Evolutionary conservation across 2,888 invertebrate species (phyloP).

Genomic region (Leptura quadrifasciata): DNA sequence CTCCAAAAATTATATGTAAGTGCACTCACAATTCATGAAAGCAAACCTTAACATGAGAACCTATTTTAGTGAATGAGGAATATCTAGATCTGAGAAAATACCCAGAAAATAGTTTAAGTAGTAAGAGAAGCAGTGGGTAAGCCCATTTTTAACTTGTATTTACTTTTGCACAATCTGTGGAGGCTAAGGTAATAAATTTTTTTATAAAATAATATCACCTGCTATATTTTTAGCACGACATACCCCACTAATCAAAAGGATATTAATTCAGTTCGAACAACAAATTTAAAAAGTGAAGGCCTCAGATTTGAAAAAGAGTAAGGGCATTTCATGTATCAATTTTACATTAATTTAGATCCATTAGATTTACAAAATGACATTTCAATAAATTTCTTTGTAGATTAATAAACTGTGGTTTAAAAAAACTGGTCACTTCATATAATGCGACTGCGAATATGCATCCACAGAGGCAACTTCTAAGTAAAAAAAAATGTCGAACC

Average conservation of each 20-base stretch:
- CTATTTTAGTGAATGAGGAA: conserved; percentile 57
- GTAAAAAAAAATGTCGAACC: conserved; percentile 22
- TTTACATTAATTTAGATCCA: neutral
- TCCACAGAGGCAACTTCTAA: conserved; percentile 32
- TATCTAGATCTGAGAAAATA: conserved; percentile 54
- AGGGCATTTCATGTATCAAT: conserved; percentile 14
- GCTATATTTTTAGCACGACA: conserved; percentile 36
- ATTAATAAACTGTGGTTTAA: conserved; percentile 54
- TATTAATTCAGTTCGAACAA: conserved; percentile 26
- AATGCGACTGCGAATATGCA: conserved; percentile 43
- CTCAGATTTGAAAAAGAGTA: conserved; percentile 52
- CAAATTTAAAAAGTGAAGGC: conserved; percentile 42
- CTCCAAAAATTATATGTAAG: conserved; percentile 53
- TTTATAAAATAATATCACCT: neutral
- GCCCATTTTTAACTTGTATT: conserved; percentile 1
- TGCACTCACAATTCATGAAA: conserved; percentile 10
- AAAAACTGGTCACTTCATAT: conserved; percentile 51
- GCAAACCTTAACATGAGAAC: neutral
- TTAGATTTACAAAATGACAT: conserved; percentile 5
- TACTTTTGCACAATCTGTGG: neutral
- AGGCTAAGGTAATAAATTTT: neutral
- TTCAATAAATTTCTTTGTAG: conserved; percentile 40
- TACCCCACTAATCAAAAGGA: conserved; percentile 33
- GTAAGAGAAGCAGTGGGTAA: conserved; percentile 43
- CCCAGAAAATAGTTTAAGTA: conserved; percentile 38